Percentiles rank a stretch among this genome's conserved stretches.
Evolutionary conservation across 2,113 vertebrate species (phyloP).

Genomic region (Gracilinanus agilis): DNA sequence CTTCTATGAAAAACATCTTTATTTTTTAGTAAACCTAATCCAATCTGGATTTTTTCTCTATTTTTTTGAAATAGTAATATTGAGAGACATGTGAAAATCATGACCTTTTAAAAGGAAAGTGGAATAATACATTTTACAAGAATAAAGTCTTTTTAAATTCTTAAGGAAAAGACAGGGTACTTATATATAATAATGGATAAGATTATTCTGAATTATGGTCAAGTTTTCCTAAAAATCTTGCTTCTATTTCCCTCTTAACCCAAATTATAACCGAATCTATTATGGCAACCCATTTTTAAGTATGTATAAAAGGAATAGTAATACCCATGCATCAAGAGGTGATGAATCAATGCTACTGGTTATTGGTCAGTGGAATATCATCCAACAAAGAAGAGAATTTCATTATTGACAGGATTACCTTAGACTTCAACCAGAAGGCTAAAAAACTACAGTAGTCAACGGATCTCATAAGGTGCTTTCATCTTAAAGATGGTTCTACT

Average conservation of each 20-base stretch:
- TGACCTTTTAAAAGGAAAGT: not conserved
- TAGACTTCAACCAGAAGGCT: conserved; percentile 45
- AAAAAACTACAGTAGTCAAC: conserved; percentile 60
- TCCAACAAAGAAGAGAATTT: conserved; percentile 26
- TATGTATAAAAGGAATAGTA: not conserved
- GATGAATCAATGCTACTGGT: not conserved
- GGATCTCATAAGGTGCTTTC: conserved; percentile 55
- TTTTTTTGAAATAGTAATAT: conserved; percentile 36
- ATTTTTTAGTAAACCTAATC: not conserved
- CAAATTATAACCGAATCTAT: not conserved
- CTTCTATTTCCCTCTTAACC: not conserved
- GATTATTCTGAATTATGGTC: conserved; percentile 10
- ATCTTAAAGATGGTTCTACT: conserved; percentile 59
- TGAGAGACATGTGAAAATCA: conserved; percentile 33
- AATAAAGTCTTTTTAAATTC: not conserved
- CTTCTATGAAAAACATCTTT: conserved; percentile 20
- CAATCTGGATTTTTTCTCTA: conserved; percentile 6
- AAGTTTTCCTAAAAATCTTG: not conserved
- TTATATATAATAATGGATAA: not conserved
- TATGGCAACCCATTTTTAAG: not conserved
- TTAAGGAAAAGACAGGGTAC: not conserved
- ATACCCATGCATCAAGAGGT: not conserved
- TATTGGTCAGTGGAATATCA: conserved; percentile 44
- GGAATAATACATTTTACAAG: not conserved
- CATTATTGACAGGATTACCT: not conserved